Evolutionary conservation across 2,113 vertebrate genomes (phyloP).

Genomic region (Gadus macrocephalus): DNA sequence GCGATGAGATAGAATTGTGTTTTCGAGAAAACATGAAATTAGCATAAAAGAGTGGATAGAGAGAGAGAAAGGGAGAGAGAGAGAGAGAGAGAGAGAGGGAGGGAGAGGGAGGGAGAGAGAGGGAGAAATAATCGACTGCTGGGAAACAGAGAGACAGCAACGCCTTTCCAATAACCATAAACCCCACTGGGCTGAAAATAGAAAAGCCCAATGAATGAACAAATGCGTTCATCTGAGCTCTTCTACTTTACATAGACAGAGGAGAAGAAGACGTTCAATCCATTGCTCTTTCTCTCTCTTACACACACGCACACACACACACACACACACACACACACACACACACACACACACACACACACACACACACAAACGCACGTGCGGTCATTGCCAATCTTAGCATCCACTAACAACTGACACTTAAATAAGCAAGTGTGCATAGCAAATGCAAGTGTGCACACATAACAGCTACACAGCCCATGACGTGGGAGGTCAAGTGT

Average conservation of each 20-base stretch:
- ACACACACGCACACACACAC: not conserved
- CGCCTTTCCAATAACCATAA: constrained; percentile 81
- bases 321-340: constrained; percentile 1
- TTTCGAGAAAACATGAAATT: constrained; percentile 32
- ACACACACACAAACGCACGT: constrained; percentile 10
- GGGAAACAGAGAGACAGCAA: constrained; percentile 75
- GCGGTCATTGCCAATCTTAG: not conserved
- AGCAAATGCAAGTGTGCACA: too few relatives aligned
- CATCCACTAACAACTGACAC: too few relatives aligned
- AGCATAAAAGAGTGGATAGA: constrained; percentile 41
- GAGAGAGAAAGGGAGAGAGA: constrained; percentile 27
- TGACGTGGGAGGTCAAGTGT: too few relatives aligned
- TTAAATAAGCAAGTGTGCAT: too few relatives aligned
- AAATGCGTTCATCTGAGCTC: constrained; percentile 70
- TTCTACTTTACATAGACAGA: constrained; percentile 59
- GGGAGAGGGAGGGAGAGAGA: constrained; percentile 68
- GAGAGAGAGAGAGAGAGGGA: not conserved
- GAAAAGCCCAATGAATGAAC: constrained; percentile 63
- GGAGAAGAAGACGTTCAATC: constrained; percentile 46
- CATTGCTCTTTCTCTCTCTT: constrained; percentile 12
- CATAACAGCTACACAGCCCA: too few relatives aligned
- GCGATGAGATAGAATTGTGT: constrained; percentile 1
- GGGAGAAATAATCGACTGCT: constrained; percentile 78
- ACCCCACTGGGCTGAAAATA: constrained; percentile 75
- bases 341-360: too few relatives aligned